Evolutionary conservation across 1,140 invertebrate genomes (phyloP).

Genomic region (Drosophila varians): DNA sequence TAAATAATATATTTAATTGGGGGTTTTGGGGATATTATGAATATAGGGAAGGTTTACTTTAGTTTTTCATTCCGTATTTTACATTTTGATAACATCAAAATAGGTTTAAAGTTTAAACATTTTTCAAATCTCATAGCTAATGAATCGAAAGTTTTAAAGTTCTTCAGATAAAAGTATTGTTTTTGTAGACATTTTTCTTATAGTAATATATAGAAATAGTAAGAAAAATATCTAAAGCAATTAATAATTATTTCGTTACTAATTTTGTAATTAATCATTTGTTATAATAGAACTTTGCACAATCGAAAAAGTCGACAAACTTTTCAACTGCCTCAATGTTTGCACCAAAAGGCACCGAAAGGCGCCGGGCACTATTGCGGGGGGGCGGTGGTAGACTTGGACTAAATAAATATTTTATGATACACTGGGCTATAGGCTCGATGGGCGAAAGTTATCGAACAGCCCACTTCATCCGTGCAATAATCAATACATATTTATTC

Average conservation of each 20-base stretch:
- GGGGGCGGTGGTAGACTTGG: background rate
- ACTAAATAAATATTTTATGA: conserved; percentile 23
- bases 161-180: too few relatives aligned
- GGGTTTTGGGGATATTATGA: background rate
- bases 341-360: background rate
- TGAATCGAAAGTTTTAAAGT: too few relatives aligned
- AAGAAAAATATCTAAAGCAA: too few relatives aligned
- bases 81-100: too few relatives aligned
- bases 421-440: conserved; percentile 8
- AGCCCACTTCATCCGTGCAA: conserved; percentile 59
- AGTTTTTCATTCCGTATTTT: too few relatives aligned
- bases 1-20: background rate
- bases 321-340: conserved; percentile 32
- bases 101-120: too few relatives aligned
- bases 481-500: conserved; percentile 42
- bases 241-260: too few relatives aligned
- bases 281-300: background rate
- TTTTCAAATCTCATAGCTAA: too few relatives aligned
- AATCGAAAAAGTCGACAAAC: conserved; percentile 8
- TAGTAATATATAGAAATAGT: too few relatives aligned
- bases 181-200: too few relatives aligned
- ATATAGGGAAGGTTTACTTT: too few relatives aligned
- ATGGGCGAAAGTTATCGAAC: conserved; percentile 57
- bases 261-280: background rate
- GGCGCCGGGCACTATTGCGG: background rate